A percentile compares a stretch with the other conserved stretches of the same genome.
Evolutionary conservation across 2,113 vertebrate species (phyloP).

Genomic region (Halichoerus grypus): DNA sequence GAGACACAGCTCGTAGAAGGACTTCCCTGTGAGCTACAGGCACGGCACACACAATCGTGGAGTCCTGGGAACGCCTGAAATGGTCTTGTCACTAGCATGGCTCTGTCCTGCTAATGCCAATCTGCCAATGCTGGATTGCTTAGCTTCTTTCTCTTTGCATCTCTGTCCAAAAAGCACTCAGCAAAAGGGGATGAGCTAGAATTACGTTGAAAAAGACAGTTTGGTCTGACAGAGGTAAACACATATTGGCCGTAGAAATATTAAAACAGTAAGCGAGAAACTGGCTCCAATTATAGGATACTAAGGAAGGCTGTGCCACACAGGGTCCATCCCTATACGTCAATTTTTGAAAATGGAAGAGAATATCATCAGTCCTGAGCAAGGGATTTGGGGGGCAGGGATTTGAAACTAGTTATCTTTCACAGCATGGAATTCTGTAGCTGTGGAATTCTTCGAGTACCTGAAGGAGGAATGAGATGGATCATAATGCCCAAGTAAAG

Average conservation of each 20-base stretch:
- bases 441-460: neutral
- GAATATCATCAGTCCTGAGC: neutral
- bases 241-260: neutral
- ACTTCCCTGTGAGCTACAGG: neutral
- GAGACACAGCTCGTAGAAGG: neutral
- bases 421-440: neutral
- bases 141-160: conserved; percentile 3
- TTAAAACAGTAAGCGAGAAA: neutral
- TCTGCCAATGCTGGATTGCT: neutral
- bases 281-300: neutral
- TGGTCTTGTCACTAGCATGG: neutral
- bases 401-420: neutral
- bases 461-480: neutral
- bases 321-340: neutral
- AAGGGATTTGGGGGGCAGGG: neutral
- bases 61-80: neutral
- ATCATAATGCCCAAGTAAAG: neutral
- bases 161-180: neutral
- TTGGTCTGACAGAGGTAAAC: conserved; percentile 23
- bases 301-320: neutral
- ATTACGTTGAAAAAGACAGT: neutral
- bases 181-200: neutral
- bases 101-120: neutral
- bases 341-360: conserved; percentile 13
- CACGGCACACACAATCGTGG: too few species aligned